Base-by-base conservation (phyloP, 1,140 invertebrate genomes). In the Bombus affinis region DNA sequence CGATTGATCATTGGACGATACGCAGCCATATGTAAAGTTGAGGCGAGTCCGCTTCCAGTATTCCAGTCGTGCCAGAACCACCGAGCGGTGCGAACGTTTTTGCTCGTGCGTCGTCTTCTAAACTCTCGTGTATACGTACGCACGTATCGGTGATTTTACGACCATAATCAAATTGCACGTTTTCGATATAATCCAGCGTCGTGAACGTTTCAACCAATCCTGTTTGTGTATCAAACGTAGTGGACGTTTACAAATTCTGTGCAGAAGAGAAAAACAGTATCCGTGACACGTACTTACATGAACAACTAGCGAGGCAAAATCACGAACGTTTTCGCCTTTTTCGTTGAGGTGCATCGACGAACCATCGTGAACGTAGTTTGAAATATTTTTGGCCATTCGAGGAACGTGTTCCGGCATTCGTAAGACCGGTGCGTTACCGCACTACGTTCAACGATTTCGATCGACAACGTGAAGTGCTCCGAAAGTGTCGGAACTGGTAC, bases 1-100 rank as follows among this genome's bases (percentile, higher is more conserved):
- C 75, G 65, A 82, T 71, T n/a, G 87, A 39, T 70, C 57, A 81
- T 44, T 39, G 28, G 65, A 15, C 44, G 37, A n/a, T 44, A 71
- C 42, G 22, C 70, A 25, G 80, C 70, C 80, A 86, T 86, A 78
- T 75, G 76, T 47, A 66, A 37, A 39, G 42, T 28, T 18, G 78
- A 68, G 39, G 22, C 65, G 68, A 42, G 80, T 32, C 47, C 75
- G 18, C 42, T 71, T 42, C 76, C 71, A 65, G 53, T 85, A 47
- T 79, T 53, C 72, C 86, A 91, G 91, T 92, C 71, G 89, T 89
- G 62, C 85, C 89, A 80, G 87, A 83, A 91, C 87, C 90, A 86
- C 81, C 86, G 90, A 59, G 32, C 73, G 78, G 71, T 84, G 81
- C 15, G 87, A 65, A 81, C 15, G 83, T 83, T 15, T 8, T 53